These are phyloP conservation scores for Macrotus californicus DNA, from an alignment of 2,113 vertebrate genomes.

Conservation along the genomic window DNA sequence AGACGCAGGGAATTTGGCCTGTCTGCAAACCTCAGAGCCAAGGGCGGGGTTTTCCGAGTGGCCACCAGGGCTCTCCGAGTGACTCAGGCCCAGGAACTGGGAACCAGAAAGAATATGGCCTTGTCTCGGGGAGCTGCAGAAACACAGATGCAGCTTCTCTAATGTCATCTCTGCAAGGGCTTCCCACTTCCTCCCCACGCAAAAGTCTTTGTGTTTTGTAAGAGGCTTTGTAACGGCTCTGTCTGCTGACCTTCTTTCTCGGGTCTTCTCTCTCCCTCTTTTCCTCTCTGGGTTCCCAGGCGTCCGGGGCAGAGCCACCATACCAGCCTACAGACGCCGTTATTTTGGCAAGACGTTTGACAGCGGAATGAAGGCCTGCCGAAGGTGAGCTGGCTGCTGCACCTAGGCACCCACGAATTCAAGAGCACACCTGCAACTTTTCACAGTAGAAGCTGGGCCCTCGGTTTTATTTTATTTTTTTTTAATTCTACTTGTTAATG, in stretches of 20 bases:
- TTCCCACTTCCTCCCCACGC: neutral
- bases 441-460: neutral
- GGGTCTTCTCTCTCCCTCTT: neutral
- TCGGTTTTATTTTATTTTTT: neutral
- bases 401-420: neutral
- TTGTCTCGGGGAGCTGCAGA: neutral
- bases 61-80: neutral
- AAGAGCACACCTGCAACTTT: neutral
- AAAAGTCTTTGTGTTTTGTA: neutral
- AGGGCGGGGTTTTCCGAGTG: neutral
- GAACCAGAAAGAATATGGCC: neutral
- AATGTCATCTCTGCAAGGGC: neutral
- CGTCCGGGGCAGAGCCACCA: constrained; percentile 39
- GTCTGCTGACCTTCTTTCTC: neutral
- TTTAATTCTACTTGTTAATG: neutral
- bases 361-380: neutral
- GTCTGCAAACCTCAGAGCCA: neutral
- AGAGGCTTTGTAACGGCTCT: neutral
- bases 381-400: neutral
- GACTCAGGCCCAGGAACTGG: neutral
- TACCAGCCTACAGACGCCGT: constrained; percentile 35
- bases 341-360: constrained; percentile 34
- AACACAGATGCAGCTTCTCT: constrained; percentile 10
- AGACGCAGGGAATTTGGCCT: neutral
- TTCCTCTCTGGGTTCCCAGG: constrained; percentile 59